A percentile compares a stretch with the other conserved stretches of the same genome.
These are phyloP conservation scores for Anas platyrhynchos DNA, from an alignment of 2,113 vertebrate species.

Conservation along the genomic window DNA sequence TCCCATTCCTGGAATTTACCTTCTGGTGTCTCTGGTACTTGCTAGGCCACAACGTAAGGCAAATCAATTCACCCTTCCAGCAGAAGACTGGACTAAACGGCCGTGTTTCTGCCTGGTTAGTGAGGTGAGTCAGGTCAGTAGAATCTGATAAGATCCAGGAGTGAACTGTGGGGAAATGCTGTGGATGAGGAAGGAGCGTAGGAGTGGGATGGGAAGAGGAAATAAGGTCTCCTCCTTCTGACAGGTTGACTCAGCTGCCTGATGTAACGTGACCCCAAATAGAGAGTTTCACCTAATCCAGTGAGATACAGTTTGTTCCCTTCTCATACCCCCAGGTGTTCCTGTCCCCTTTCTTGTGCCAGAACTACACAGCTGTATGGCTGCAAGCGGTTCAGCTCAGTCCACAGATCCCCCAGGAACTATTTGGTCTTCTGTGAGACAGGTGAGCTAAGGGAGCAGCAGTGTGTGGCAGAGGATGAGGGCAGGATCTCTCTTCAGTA, in stretches of 20 bases:
- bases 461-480: neutral
- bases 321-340: neutral
- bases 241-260: neutral
- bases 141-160: neutral
- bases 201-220: neutral
- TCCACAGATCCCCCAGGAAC: neutral
- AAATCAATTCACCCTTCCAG: neutral
- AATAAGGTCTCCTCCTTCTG: neutral
- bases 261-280: neutral
- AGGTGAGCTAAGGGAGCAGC: neutral
- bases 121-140: neutral
- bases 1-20: neutral
- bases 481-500: neutral
- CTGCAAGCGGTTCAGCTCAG: neutral
- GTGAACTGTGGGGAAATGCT: accelerated
- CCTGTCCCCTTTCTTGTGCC: neutral
- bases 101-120: neutral
- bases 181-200: neutral
- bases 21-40: neutral
- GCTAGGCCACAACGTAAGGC: neutral
- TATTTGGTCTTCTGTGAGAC: neutral
- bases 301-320: neutral
- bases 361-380: neutral
- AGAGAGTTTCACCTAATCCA: neutral
- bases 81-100: neutral